These are phyloP conservation scores for Augochlora pura DNA, from an alignment of 1,140 invertebrate species.

Conservation along the genomic window DNA sequence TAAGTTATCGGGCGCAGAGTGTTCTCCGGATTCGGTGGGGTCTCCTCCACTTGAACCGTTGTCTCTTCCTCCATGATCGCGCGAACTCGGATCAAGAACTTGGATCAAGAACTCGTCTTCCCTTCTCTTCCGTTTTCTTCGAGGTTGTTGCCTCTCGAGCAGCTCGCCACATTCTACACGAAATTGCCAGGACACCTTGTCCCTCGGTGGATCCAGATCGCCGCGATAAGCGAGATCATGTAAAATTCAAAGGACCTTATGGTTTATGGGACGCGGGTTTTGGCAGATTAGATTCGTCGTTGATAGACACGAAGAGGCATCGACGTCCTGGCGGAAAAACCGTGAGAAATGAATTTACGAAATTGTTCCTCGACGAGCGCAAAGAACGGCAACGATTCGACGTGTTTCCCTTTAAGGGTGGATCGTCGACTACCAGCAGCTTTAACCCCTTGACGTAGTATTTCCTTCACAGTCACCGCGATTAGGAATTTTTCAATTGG, in stretches of 20 bases:
- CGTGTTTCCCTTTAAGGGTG: too few species aligned
- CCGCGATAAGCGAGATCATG: neutral
- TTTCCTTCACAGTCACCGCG: too few species aligned
- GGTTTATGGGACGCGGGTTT: slow-evolving; percentile 2
- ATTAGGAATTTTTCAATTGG: too few species aligned
- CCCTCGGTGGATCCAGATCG: neutral
- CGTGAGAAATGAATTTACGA: too few species aligned
- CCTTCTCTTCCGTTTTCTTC: neutral
- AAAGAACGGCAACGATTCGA: too few species aligned
- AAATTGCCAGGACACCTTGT: neutral
- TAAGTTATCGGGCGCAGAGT: slow-evolving; percentile 55
- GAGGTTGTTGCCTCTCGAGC: neutral
- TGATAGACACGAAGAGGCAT: neutral
- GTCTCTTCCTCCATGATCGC: slow-evolving; percentile 56
- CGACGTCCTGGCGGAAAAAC: neutral
- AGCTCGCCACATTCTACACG: neutral
- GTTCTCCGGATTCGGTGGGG: slow-evolving; percentile 45
- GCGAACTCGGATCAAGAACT: neutral
- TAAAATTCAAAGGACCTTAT: neutral
- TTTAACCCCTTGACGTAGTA: too few species aligned
- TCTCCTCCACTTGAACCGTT: slow-evolving; percentile 45
- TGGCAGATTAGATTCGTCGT: neutral
- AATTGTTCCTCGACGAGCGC: too few species aligned
- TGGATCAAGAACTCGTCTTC: too few species aligned
- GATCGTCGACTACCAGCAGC: too few species aligned